Conservation (phyloP, 2,797 vertebrate genomes). For the Acanthis flammea region DNA sequence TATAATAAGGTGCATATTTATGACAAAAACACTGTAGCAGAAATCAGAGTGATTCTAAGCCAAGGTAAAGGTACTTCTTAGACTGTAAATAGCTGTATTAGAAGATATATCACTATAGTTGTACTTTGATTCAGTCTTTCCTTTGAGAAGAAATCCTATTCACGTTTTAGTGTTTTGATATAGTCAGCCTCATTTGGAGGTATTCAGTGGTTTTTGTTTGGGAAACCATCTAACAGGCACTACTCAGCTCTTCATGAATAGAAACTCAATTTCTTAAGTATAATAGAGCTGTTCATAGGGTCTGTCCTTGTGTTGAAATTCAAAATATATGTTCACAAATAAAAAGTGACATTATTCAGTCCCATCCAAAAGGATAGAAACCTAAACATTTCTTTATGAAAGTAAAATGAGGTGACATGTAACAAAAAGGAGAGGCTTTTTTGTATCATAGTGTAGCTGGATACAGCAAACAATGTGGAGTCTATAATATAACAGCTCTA, state of each 20-base stretch:
- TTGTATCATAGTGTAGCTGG: not conserved
- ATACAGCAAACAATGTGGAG: not conserved
- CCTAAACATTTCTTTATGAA: conserved; percentile 43
- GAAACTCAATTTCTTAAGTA: conserved; percentile 67
- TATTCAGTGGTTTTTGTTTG: conserved; percentile 68
- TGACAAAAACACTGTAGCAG: conserved; percentile 52
- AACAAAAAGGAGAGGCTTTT: conserved; percentile 2
- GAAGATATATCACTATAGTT: conserved; percentile 61
- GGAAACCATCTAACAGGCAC: conserved; percentile 66
- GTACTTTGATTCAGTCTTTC: conserved; percentile 74
- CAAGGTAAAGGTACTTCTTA: conserved; percentile 76
- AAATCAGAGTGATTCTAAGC: conserved; percentile 64
- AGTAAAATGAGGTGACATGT: not conserved
- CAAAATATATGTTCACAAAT: conserved; percentile 46
- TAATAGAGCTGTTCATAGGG: conserved; percentile 58
- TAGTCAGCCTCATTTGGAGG: conserved; percentile 61
- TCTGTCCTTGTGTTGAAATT: conserved; percentile 74
- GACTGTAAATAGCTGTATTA: conserved; percentile 64
- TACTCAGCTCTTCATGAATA: conserved; percentile 65
- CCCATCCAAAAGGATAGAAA: conserved; percentile 30
- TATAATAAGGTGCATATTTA: conserved; percentile 47
- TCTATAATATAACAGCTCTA: not conserved
- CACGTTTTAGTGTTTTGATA: conserved; percentile 75
- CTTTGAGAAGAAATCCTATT: conserved; percentile 71
- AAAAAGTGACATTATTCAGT: conserved; percentile 32